These are phyloP conservation scores for Scelioninae gen. 1 DNA, from an alignment of 2,888 invertebrate genomes.

Conservation along the genomic window DNA sequence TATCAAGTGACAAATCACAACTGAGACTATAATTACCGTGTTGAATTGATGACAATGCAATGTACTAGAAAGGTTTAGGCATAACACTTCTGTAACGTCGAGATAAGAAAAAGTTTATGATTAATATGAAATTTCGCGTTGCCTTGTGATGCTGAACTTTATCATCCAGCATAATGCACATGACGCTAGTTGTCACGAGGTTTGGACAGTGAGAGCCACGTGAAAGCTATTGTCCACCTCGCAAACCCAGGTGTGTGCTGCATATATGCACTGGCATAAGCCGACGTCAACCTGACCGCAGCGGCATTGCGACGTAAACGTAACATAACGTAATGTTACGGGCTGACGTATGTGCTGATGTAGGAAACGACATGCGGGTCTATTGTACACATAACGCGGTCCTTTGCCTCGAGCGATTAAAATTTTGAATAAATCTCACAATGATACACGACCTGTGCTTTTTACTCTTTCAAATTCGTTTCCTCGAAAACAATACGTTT, in stretches of 20 bases:
- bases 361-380: constrained; percentile 69
- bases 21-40: constrained; percentile 33
- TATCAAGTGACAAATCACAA: constrained; percentile 40
- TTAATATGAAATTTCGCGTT: constrained; percentile 56
- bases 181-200: constrained; percentile 71
- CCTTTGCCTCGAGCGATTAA: constrained; percentile 54
- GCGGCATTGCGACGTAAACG: constrained; percentile 66
- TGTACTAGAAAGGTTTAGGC: constrained; percentile 30
- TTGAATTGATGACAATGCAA: constrained; percentile 7
- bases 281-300: constrained; percentile 70
- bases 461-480: constrained; percentile 33
- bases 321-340: constrained; percentile 73
- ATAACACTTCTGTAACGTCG: constrained; percentile 20
- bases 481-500: constrained; percentile 35
- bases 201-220: constrained; percentile 68
- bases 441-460: constrained; percentile 36
- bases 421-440: constrained; percentile 55
- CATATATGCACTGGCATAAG: constrained; percentile 57
- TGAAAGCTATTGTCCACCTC: constrained; percentile 70
- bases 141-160: constrained; percentile 60
- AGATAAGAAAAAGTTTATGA: constrained; percentile 60
- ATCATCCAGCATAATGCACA: constrained; percentile 64
- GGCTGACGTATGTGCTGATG: constrained; percentile 78
- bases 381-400: constrained; percentile 51
- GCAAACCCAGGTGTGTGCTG: constrained; percentile 65